These are phyloP conservation scores for Calyptommatus sinebrachiatus DNA, from an alignment of 2,113 vertebrate species.

Conservation along the genomic window DNA sequence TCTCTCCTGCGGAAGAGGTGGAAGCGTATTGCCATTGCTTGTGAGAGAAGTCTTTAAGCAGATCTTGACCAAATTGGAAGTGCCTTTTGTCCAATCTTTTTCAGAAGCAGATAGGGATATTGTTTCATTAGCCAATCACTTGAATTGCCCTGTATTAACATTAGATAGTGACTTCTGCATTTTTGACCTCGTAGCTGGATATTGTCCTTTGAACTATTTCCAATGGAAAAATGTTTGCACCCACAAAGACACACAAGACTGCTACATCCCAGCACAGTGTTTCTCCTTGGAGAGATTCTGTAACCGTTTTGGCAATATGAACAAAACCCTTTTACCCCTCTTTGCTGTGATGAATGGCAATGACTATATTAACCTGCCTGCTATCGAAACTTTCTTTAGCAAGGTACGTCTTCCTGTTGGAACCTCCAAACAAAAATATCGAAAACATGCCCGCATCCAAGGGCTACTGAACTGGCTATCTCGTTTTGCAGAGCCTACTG, in stretches of 20 bases:
- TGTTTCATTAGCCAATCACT: constrained; percentile 85
- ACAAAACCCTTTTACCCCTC: constrained; percentile 79
- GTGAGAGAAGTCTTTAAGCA: constrained; percentile 82
- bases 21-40: constrained; percentile 81
- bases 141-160: constrained; percentile 88
- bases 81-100: constrained; percentile 85
- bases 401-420: constrained; percentile 42
- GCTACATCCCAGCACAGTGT: constrained; percentile 77
- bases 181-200: constrained; percentile 86
- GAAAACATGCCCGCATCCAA: constrained; percentile 71
- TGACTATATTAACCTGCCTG: constrained; percentile 73
- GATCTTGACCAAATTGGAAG: constrained; percentile 72
- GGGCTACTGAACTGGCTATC: constrained; percentile 84
- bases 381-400: constrained; percentile 70
- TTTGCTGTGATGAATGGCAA: constrained; percentile 88
- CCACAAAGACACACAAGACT: constrained; percentile 51
- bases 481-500: constrained; percentile 65
- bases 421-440: constrained; percentile 32
- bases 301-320: constrained; percentile 71
- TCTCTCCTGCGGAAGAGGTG: constrained; percentile 74
- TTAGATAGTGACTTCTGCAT: constrained; percentile 95
- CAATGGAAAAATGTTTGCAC: constrained; percentile 77
- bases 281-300: constrained; percentile 79
- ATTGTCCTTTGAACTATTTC: constrained; percentile 82
- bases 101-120: constrained; percentile 91